phyloP scores from a whole-genome alignment of 2,113 vertebrate genomes.

The Pachypanchax playfairii region DNA sequence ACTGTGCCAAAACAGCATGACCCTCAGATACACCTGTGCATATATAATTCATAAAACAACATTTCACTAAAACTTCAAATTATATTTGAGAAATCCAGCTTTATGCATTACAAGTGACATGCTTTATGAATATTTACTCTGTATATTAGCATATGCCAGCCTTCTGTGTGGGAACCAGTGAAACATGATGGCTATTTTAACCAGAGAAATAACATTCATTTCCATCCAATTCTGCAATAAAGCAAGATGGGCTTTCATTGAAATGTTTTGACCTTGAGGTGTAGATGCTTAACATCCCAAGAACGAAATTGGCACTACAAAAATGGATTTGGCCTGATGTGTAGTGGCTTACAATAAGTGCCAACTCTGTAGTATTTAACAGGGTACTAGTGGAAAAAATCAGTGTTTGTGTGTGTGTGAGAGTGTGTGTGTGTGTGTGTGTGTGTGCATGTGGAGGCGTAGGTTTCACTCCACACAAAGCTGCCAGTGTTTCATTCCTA shows the following conservation, averaged over 20 bases:
- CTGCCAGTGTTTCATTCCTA: conserved; percentile 55
- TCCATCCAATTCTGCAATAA: conserved; percentile 46
- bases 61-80: conserved; percentile 17
- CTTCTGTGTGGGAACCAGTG: conserved; percentile 42
- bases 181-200: conserved; percentile 51
- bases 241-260: conserved; percentile 48
- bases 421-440: conserved; percentile 13
- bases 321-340: conserved; percentile 73
- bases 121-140: conserved; percentile 35
- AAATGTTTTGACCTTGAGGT: conserved; percentile 70
- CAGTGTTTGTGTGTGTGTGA: conserved; percentile 26
- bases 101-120: conserved; percentile 15
- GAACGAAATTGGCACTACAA: conserved; percentile 68
- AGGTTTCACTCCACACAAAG: conserved; percentile 48
- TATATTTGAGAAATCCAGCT: conserved; percentile 1
- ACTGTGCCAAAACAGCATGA: conserved; percentile 23
- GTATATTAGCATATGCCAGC: conserved; percentile 29
- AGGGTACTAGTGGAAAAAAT: conserved; percentile 50
- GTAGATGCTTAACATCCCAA: conserved; percentile 69
- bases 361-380: conserved; percentile 69
- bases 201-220: conserved; percentile 56
- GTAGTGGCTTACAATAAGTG: conserved; percentile 64
- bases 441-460: conserved; percentile 25
- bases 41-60: conserved; percentile 37
- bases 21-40: conserved; percentile 31